Percentiles rank a stretch among this genome's conserved stretches.
Evolutionary conservation across 2,888 invertebrate genomes (phyloP).

Genomic region (Eulithis testata): DNA sequence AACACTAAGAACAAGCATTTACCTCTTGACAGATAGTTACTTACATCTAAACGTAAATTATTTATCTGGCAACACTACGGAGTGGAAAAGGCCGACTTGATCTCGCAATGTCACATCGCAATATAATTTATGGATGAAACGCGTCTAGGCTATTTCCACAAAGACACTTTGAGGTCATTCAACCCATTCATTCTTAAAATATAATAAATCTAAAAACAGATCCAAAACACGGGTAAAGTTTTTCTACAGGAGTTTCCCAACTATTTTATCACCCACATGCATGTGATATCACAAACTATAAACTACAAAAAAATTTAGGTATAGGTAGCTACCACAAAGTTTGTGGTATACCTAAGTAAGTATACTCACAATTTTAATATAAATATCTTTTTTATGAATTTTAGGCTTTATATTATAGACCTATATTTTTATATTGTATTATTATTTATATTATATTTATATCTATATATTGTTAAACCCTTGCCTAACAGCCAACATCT

Average conservation of each 20-base stretch:
- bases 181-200: constrained; percentile 58
- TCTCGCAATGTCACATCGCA: constrained; percentile 45
- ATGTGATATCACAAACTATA: too few relatives aligned
- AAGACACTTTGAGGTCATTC: constrained; percentile 53
- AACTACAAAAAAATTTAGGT: too few relatives aligned
- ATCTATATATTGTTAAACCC: too few relatives aligned
- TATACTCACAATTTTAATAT: too few relatives aligned
- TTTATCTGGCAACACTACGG: constrained; percentile 16
- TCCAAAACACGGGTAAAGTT: constrained; percentile 4
- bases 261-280: background rate
- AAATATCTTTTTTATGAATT: too few relatives aligned
- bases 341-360: too few relatives aligned
- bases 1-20: background rate
- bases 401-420: too few relatives aligned
- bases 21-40: background rate
- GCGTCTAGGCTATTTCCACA: constrained; percentile 49
- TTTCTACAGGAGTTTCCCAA: constrained; percentile 8
- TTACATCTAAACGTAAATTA: background rate
- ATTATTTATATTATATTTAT: too few relatives aligned
- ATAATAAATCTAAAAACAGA: constrained; percentile 34
- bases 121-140: constrained; percentile 50
- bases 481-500: too few relatives aligned
- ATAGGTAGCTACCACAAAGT: too few relatives aligned
- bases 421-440: too few relatives aligned
- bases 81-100: constrained; percentile 36